Conservation (phyloP, 2,113 vertebrate genomes). For the Arothron firmamentum region DNA sequence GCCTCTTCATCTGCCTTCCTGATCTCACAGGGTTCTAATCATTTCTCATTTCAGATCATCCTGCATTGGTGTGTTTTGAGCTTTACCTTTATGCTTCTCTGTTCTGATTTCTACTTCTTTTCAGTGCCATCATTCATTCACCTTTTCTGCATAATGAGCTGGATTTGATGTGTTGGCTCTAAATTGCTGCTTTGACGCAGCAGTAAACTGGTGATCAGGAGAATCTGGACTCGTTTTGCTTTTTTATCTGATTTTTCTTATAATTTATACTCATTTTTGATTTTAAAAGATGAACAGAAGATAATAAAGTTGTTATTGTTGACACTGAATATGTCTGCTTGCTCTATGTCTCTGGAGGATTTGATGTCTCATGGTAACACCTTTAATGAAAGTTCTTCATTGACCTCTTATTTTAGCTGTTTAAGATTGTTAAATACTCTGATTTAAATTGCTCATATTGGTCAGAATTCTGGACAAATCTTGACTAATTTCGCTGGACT, state of each 20-base stretch:
- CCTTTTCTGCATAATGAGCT: conserved; percentile 24
- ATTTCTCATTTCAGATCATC: conserved; percentile 25
- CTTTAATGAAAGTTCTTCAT: neutral
- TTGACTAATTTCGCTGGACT: no score
- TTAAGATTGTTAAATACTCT: no score
- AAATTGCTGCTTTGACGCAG: conserved; percentile 30
- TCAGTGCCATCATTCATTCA: conserved; percentile 58
- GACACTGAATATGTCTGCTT: conserved; percentile 43
- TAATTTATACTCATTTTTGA: conserved; percentile 67
- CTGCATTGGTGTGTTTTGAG: conserved; percentile 34
- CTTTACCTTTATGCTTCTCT: conserved; percentile 44
- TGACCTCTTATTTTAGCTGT: no score
- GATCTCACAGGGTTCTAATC: conserved; percentile 23
- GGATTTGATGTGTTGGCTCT: conserved; percentile 4
- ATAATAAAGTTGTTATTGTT: conserved; percentile 67
- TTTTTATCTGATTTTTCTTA: conserved; percentile 53
- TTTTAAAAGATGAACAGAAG: conserved; percentile 57
- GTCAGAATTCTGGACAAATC: no score
- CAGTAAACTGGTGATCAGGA: conserved; percentile 26
- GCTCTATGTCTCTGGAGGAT: neutral
- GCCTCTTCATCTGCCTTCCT: conserved; percentile 45
- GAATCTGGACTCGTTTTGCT: conserved; percentile 39
- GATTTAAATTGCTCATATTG: no score
- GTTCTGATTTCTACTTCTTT: conserved; percentile 40
- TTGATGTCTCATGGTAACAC: neutral